Conservation (phyloP, 2,888 invertebrate genomes). For the Calameuta idolon region DNA sequence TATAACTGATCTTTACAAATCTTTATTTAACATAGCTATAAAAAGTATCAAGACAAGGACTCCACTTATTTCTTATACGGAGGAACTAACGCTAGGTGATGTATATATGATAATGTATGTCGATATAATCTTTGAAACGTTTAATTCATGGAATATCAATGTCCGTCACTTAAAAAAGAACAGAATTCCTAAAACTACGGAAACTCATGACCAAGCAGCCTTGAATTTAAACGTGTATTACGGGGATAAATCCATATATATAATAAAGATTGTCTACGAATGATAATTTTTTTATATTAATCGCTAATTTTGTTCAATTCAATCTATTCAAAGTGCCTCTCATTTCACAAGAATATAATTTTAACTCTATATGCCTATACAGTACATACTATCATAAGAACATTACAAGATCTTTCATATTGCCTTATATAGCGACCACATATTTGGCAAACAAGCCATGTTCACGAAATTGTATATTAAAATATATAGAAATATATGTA, state of each 20-base stretch:
- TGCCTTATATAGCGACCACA: background rate
- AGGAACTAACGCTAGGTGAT: background rate
- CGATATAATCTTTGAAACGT: background rate
- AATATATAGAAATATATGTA: background rate
- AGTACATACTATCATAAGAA: background rate
- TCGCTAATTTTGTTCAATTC: background rate
- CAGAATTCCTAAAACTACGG: background rate
- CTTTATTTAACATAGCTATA: background rate
- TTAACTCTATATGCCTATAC: background rate
- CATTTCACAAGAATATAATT: background rate
- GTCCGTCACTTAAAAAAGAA: background rate
- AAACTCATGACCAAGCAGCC: background rate
- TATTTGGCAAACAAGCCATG: background rate
- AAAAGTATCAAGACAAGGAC: background rate
- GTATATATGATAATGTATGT: background rate
- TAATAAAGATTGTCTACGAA: background rate
- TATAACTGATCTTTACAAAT: background rate
- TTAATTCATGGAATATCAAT: background rate
- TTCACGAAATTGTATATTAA: background rate
- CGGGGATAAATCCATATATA: background rate
- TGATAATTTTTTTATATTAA: background rate
- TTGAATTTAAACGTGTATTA: background rate
- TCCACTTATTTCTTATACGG: background rate
- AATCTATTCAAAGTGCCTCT: background rate
- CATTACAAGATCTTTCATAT: background rate